phyloP scores from a whole-genome alignment of 1,140 invertebrate genomes.

The Bemisia tabaci region DNA sequence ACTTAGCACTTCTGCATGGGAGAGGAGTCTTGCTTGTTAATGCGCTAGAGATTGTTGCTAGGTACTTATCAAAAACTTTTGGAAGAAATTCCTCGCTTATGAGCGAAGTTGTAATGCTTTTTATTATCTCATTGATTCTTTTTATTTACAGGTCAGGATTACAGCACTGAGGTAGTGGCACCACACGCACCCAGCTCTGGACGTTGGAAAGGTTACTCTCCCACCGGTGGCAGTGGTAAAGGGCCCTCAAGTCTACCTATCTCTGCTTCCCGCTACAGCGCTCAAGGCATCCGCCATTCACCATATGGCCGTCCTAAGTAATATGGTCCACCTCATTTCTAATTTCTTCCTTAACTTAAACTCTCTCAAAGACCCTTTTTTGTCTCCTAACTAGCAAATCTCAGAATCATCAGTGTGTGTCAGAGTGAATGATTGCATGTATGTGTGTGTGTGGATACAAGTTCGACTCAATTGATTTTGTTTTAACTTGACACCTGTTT shows the following conservation, averaged over 20 bases:
- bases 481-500: too few relatives aligned
- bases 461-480: too few relatives aligned
- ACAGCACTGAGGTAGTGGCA: neutral
- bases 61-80: neutral
- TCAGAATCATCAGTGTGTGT: too few relatives aligned
- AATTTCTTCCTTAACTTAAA: neutral
- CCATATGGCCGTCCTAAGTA: neutral
- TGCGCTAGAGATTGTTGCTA: neutral
- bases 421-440: too few relatives aligned
- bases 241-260: neutral
- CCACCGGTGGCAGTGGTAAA: neutral
- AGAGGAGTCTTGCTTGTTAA: too few relatives aligned
- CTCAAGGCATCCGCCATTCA: neutral
- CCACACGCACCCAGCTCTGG: neutral
- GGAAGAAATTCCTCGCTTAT: neutral
- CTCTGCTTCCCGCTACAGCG: neutral
- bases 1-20: neutral
- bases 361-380: too few relatives aligned
- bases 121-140: neutral
- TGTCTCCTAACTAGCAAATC: too few relatives aligned
- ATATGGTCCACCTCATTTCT: neutral
- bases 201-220: neutral
- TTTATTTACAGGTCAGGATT: neutral
- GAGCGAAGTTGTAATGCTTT: neutral
- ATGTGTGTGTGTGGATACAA: too few relatives aligned